Base-by-base conservation (phyloP, 2,888 invertebrate genomes). In the Melitaea athalia region DNA sequence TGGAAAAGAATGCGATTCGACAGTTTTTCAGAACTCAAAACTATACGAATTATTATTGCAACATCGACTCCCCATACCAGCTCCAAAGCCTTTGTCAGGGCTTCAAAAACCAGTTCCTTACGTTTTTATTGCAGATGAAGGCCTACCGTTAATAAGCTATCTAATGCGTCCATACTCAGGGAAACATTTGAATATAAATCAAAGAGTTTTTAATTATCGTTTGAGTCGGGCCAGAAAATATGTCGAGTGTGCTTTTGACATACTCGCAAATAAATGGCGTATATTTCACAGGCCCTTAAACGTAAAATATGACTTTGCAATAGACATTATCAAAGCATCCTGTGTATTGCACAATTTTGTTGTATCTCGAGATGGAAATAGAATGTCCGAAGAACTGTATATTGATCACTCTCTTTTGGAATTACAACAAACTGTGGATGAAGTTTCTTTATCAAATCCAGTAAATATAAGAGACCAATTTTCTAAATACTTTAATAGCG, bases 81-180 rank as follows among this genome's bases (percentile, higher is more conserved):
- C n/a, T n/a, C n/a, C n/a, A n/a, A n/a, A n/a, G n/a, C n/a, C n/a
- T n/a, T n/a, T n/a, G n/a, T n/a, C n/a, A n/a, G n/a, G n/a, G n/a
- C n/a, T n/a, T n/a, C n/a, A n/a, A n/a, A n/a, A n/a, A n/a, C n/a
- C n/a, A n/a, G 53, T 38, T 50, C 74, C 74, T 59, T 72, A 66
- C 65, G 73, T 73, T 42, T 60, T 73, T 52, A 68, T 65, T 4
- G 64, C 68, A 61, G 75, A 75, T 70, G 73, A 74, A 75, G 74
- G 68, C 0, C 74, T 68, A 68, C 64, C 72, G 17, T 67, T 75
- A 59, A 67, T 66, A 63, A 50, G 71, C 71, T 69, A 73, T 69
- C n/a, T 67, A 14, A 61, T 74, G 69, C 59, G 71, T 59, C 73
- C 72, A 64, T 73, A 70, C 72, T 63, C 69, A 49, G 71, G 50